Evolutionary conservation across 1,140 invertebrate genomes (phyloP).

Genomic region (Dermatophagoides farinae): DNA sequence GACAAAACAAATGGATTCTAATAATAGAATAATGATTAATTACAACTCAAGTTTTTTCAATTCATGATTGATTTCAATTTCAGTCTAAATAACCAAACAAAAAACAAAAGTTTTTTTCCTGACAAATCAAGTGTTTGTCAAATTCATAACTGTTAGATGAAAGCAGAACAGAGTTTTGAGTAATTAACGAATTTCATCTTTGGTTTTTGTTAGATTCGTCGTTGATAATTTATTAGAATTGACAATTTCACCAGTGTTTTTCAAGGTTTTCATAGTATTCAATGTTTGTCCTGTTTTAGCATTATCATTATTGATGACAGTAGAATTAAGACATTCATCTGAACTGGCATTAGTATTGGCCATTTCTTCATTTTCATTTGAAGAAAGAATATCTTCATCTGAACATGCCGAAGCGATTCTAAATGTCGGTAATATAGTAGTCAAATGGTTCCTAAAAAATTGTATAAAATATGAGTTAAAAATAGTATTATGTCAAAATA

Average conservation of each 20-base stretch:
- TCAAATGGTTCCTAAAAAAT: slow-evolving; percentile 44
- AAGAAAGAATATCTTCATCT: slow-evolving; percentile 45
- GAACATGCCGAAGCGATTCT: slow-evolving; percentile 47
- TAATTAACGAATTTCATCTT: not conserved
- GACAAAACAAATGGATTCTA: too few relatives aligned
- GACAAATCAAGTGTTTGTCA: too few relatives aligned
- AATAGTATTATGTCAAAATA: not conserved
- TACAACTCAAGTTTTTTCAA: too few relatives aligned
- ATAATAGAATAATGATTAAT: too few relatives aligned
- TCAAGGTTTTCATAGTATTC: not conserved
- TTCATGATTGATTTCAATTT: too few relatives aligned
- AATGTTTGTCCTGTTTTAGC: not conserved
- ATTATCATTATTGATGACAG: not conserved
- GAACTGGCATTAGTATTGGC: not conserved
- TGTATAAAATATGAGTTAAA: not conserved
- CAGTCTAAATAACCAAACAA: too few relatives aligned
- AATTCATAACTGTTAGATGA: too few relatives aligned
- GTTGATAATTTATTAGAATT: not conserved
- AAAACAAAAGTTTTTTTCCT: too few relatives aligned
- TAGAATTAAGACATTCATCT: not conserved
- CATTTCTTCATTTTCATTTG: not conserved
- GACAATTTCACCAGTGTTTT: not conserved
- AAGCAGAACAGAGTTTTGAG: too few relatives aligned
- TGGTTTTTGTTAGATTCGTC: not conserved
- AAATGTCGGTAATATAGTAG: slow-evolving; percentile 46